A percentile compares a stretch with the other conserved stretches of the same genome.
phyloP scores from a whole-genome alignment of 2,113 vertebrate species.

The Gymnocephalus cernua region DNA sequence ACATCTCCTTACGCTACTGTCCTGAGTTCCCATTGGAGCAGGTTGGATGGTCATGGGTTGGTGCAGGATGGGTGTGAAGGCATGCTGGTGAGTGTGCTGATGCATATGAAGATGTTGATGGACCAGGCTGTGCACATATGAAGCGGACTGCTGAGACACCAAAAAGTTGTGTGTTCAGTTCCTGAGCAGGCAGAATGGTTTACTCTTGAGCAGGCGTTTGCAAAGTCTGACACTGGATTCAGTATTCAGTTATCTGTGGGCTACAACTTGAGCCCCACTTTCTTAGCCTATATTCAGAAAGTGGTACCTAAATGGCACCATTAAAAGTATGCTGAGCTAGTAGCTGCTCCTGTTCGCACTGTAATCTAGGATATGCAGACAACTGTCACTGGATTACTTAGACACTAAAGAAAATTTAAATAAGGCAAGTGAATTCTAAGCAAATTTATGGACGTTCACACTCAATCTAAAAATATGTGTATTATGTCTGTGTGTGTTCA shows the following conservation, averaged over 20 bases:
- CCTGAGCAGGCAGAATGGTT: not conserved
- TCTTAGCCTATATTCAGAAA: not conserved
- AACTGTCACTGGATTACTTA: not conserved
- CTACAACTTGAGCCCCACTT: not conserved
- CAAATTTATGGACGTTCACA: not conserved
- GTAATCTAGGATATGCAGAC: not conserved
- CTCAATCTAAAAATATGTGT: not conserved
- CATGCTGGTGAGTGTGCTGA: conserved; percentile 83
- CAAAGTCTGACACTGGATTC: too few relatives aligned
- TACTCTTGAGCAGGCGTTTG: not conserved
- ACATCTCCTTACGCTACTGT: conserved; percentile 61
- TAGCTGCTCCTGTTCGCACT: not conserved
- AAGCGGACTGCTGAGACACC: not conserved
- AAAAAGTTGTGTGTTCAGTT: not conserved
- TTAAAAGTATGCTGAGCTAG: not conserved
- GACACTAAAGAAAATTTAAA: not conserved
- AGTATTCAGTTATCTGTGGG: not conserved
- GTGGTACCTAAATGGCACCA: not conserved
- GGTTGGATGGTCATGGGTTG: conserved; percentile 26
- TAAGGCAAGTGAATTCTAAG: not conserved
- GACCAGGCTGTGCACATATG: conserved; percentile 24
- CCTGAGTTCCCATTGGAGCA: conserved; percentile 64
- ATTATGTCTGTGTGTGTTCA: not conserved
- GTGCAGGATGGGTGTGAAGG: conserved; percentile 86
- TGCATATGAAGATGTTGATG: conserved; percentile 80